These are phyloP conservation scores for Parasteatoda tepidariorum DNA, from an alignment of 1,140 invertebrate species.

Conservation along the genomic window DNA sequence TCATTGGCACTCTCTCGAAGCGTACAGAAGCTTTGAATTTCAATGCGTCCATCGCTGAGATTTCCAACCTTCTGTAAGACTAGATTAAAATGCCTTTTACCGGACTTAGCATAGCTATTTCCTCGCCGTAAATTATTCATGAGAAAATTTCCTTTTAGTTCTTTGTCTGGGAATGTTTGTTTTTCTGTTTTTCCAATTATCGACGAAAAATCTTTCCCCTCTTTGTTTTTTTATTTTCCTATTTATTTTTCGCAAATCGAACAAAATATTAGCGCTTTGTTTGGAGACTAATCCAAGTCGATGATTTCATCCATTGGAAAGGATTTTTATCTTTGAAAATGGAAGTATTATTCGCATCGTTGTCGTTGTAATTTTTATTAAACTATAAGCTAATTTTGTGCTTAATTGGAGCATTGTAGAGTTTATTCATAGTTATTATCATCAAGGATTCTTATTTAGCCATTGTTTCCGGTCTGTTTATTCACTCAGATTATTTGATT, in stretches of 20 bases:
- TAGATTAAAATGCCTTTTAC: constrained; percentile 25
- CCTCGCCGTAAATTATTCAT: constrained; percentile 15
- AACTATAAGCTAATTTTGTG: too few relatives aligned
- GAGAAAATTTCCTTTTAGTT: constrained; percentile 10
- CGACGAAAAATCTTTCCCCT: not conserved
- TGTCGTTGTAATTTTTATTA: too few relatives aligned
- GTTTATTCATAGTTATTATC: too few relatives aligned
- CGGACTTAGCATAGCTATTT: not conserved
- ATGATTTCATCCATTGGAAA: not conserved
- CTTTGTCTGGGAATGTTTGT: too few relatives aligned
- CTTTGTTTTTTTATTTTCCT: too few relatives aligned
- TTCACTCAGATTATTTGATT: too few relatives aligned
- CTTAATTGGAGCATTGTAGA: too few relatives aligned
- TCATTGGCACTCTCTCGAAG: not conserved
- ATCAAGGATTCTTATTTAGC: too few relatives aligned
- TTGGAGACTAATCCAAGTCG: not conserved
- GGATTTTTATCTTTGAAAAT: too few relatives aligned
- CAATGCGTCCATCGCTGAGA: not conserved
- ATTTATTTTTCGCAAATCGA: not conserved
- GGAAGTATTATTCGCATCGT: too few relatives aligned
- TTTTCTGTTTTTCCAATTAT: not conserved
- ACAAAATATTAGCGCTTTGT: not conserved
- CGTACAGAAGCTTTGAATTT: constrained; percentile 1
- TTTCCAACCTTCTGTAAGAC: not conserved
- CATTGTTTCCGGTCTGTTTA: too few relatives aligned